Base-by-base conservation (phyloP, 1,140 invertebrate genomes). In the Lepidotrigona ventralis region DNA sequence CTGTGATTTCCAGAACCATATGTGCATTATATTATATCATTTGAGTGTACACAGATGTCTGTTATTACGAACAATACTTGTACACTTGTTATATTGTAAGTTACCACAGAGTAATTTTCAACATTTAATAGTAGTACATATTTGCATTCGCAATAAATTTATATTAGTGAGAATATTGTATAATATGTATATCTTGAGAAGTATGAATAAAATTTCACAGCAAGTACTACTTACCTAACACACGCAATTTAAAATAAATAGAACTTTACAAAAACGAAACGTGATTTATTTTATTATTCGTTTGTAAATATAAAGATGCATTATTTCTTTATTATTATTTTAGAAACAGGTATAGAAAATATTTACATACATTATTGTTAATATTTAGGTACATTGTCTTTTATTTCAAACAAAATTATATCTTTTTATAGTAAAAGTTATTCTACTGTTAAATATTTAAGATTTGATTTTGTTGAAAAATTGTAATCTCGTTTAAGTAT, bases 161-260 rank as follows among this genome's bases (percentile, higher is more conserved):
- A 51, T 76, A 64, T 79, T 77, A 73, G 64, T 73, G 75, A 80
- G 68, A 21, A 84, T 77, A 77, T 88, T 89, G 84, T 86, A 80
- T 71, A 53, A 58, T 53, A 78, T 77, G 46, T 81, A 71, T 80
- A 85, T 60, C 83, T 81, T 68, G 58, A 74, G 70, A 86, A 73
- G 79, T 88, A 88, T 60, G 79, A 58, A 81, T 88, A 85, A 64
- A 85, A 88, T 63, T 89, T 78, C 72, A 88, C 51, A 79, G 60
- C 76, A 56, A 81, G 64, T 76, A 88, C 69, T 78, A 79, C 73
- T 85, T 80, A 81, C 60, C 70, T 88, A 79, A 81, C 54, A 88
- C 29, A 69, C 60, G 58, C 68, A 80, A 56, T 64, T 23, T 73
- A 69, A 85, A 88, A 81, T 90, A 90, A 80, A 83, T 69, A 29